Evolutionary conservation across 2,888 invertebrate species (phyloP), one percentile per base, ranked within the genome.

Genomic region (Eurytoma adleriae): DNA sequence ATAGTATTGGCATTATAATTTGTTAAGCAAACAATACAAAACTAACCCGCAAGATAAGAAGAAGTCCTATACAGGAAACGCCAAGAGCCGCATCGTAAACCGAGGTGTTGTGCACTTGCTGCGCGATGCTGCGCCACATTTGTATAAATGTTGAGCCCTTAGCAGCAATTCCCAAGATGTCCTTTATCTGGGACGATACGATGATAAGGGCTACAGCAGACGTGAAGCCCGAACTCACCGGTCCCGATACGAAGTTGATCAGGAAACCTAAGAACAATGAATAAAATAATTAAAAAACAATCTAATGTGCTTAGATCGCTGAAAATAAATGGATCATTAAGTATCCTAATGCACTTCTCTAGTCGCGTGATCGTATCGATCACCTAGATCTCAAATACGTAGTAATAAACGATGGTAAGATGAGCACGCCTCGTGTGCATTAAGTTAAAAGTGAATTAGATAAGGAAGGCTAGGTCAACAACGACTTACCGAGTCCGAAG

Each of bases 161-260:
- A 16, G 95, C 95, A 95, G 20, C 91, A 85, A 96, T 95, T 1
- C 96, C 96, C 72, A 97, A 92, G 71, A 97, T 92, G 88, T 96
- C 96, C 91, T 96, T 96, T 27, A 97, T 92, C 91, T 97, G 97
- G n/a, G 97, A 96, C 0, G 96, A 95, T 59, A 96, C 94, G 85
- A 97, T 97, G 87, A 97, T 96, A 70, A 97, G 92, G 50, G 97
- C 96, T 14, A 96, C 97, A 2, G 97, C 97, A 0, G 97, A 97
- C 2, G 97, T 97, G 90, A 97, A 97, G 16, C 96, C 97, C 0
- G 96, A 96, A 1, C 96, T 95, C 0, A 97, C 97, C 0, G 97
- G 97, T 0, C 96, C 96, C 1, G 97, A 97, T 52, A 97, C 96
- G 89, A 97, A 97, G 91, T 97, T 96, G 81, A 97, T 95, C 82